Base-by-base conservation (phyloP, 2,888 invertebrate species). In the Gisinianus flammeolus region DNA sequence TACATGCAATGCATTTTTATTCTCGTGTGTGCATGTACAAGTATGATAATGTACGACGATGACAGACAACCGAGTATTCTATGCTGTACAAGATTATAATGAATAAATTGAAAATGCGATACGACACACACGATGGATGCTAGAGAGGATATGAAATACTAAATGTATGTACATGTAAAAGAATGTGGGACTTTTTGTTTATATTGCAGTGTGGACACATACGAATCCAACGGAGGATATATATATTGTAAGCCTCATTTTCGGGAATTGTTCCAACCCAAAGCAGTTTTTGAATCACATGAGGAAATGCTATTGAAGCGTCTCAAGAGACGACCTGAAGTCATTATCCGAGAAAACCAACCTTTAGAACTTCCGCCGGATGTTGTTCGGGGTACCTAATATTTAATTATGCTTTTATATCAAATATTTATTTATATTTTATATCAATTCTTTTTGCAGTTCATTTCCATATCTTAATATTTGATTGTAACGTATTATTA, bases 221-320 rank as follows among this genome's bases (percentile, higher is more conserved):
- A 96, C 88, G 92, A 94, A 87, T 95, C 95, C 86, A 94, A 97
- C 87, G 95, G 95, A 88, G 94, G 95, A 8, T 91, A 91, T 62
- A 88, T 97, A 68, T 97, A 94, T 88, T 97, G 97, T 89, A 95
- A 94, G 87, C 93, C 94, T 69, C 97, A 97, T 88, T 97, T 96
- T 89, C 26, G 26, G 87, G 92, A 94, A 85, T 91, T 97, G 75
- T 97, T 97, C 88, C 93, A 94, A 80, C 96, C 96, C 16, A 96
- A 95, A 88, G 93, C 91, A 0, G 94, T 95, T 3, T 92, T 94
- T 85, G 93, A 91, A 35, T 86, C 87, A 54, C 91, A 91, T 66
- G 90, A 81, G 58, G 80, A 81, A 24, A 64, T 58, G 54, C 33
- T 74, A 26, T 75, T 71, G 64, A 70, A 68, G 58, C 54, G 58